Base-by-base conservation (phyloP, 2,888 invertebrate species). In the Taphrorychus bicolor region DNA sequence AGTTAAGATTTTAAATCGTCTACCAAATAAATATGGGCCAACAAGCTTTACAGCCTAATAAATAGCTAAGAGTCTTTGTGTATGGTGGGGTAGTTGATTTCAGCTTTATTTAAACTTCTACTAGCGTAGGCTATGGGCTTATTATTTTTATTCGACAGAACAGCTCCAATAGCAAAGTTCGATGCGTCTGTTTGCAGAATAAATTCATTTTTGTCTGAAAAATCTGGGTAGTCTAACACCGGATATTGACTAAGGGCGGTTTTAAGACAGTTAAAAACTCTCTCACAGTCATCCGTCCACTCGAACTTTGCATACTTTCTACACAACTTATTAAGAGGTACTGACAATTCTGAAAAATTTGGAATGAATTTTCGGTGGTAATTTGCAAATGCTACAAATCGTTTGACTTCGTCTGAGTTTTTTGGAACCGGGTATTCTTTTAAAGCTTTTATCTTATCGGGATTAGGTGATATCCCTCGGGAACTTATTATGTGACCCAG, bases 1-100 rank as follows among this genome's bases (percentile, higher is more conserved):
- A 5, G 67, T 68, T 21, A 51, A 66, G 7, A 74, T 72, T 2
- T 54, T 57, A 59, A 75, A 75, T 42, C 71, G 45, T 70, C 70
- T 53, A 57, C 61, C 66, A n/a, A 52, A 64, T 52, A 52, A 52
- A 52, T 52, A 52, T n/a, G 52, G 52, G 7, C 22, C 19, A 3
- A 52, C 17, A 16, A 19, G 22, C 21, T 52, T 52, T 19, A 52
- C 52, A 16, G 52, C 18, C 22, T 21, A 52, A 18, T n/a, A 7
- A 9, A 52, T 2, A n/a, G 52, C 22, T 19, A 1, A 19, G 7
- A 52, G 14, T 21, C 49, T 32, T 59, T 59, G 11, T 59, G 3
- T n/a, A 51, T 23, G 7, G 61, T 53, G 2, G 22, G 19, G 17
- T 61, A 61, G 17, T 52, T 41, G 17, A n/a, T 1, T 11, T 72